phyloP scores from a whole-genome alignment of 2,888 invertebrate genomes.

The Chromoteleia sp. region DNA sequence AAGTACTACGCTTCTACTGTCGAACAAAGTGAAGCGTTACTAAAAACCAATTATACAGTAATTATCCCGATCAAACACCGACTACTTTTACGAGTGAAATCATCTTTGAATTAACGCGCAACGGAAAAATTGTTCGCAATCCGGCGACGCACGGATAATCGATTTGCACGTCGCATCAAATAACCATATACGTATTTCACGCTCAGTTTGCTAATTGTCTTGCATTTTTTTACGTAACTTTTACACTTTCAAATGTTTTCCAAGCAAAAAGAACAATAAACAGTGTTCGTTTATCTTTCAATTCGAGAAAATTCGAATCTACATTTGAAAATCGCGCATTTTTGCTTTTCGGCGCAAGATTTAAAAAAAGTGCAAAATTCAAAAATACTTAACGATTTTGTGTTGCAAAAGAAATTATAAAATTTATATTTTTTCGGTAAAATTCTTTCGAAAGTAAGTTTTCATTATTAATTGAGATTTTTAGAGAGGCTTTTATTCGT shows the following conservation, averaged over 20 bases:
- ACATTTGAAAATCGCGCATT: too few species aligned
- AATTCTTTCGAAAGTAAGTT: too few species aligned
- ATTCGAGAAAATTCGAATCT: too few species aligned
- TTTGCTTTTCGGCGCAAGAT: too few species aligned
- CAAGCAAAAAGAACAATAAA: too few species aligned
- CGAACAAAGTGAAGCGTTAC: slow-evolving; percentile 7
- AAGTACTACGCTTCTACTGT: not conserved
- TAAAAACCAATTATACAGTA: slow-evolving; percentile 17
- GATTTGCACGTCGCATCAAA: slow-evolving; percentile 1
- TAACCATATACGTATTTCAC: slow-evolving; percentile 5
- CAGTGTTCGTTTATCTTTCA: too few species aligned
- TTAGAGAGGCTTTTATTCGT: too few species aligned
- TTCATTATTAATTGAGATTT: too few species aligned
- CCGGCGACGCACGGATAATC: not conserved
- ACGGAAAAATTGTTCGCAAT: not conserved
- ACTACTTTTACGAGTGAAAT: not conserved
- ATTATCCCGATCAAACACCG: not conserved
- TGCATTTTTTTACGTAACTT: not conserved
- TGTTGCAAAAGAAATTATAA: too few species aligned
- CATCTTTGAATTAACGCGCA: not conserved
- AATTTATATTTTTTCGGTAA: too few species aligned
- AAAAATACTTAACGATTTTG: too few species aligned
- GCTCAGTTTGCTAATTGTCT: slow-evolving; percentile 4
- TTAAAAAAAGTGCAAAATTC: too few species aligned
- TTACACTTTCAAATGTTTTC: not conserved